Evolutionary conservation across 1,140 invertebrate species (phyloP), one percentile per base, ranked within the genome.

Genomic region (Hetaerina americana): DNA sequence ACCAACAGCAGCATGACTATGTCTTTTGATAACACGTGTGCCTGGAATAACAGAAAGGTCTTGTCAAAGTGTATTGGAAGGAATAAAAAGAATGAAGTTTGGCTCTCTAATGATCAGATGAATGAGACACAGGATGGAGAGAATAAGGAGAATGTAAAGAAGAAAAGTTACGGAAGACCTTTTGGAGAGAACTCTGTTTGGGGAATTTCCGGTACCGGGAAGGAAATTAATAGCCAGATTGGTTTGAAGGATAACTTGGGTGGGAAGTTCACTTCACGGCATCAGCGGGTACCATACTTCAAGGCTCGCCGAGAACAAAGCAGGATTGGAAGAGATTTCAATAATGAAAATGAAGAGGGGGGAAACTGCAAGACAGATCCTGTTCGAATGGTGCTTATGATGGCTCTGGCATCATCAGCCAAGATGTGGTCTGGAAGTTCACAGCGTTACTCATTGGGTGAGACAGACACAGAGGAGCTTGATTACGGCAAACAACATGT

Each of bases 151-250:
- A 24, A 73, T 73, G 31, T 75, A 73, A 40, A 76, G 40, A 57
- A 10, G 40, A 10, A 57, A 57, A 10, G 40, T 1, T 10, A 5
- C 2, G 10, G 2, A 57, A 2, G 2, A 57, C n/a, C n/a, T n/a
- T n/a, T n/a, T n/a, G 40, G 10, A 18, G 40, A 57, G 10, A 15
- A 15, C 5, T 40, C 15, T 40, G 40, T 57, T 2, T 57, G 70
- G 76, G 73, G 5, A 76, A 76, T 40, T 75, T 73, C 18, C 71
- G 75, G 26, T 73, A 76, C 66, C n/a, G n/a, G n/a, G n/a, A 57
- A 57, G 40, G 40, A 57, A 57, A 57, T 12, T 57, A 57, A 3
- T 57, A 5, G 5, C 5, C 26, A 6, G 26, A 26, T 25, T 8
- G 40, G 40, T 12, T n/a, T 57, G 1, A 69, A 26, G 10, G 68